Percentiles rank a stretch among this genome's conserved stretches.
Evolutionary conservation across 2,888 invertebrate species (phyloP).

Genomic region (Orgyia antiqua): DNA sequence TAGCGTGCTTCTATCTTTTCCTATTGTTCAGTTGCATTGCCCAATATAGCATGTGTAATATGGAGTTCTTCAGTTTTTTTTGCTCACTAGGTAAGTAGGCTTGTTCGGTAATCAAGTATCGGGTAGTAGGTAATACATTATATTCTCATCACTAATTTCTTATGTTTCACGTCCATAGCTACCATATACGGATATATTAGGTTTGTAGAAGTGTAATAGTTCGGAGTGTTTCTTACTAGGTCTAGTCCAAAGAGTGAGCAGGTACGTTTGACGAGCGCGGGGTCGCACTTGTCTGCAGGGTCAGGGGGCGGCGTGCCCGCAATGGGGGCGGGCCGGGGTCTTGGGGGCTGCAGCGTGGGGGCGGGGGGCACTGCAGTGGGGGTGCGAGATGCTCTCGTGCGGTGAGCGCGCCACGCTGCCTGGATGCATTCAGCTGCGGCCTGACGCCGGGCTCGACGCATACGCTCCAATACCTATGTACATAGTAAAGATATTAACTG

Average conservation of each 20-base stretch:
- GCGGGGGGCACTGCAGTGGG: conserved; percentile 10
- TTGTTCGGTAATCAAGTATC: no score
- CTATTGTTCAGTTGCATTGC: no score
- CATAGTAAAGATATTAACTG: no score
- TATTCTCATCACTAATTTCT: no score
- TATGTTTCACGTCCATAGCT: no score
- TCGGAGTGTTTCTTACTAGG: conserved; percentile 79
- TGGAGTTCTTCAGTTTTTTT: no score
- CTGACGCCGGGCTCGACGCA: conserved; percentile 86
- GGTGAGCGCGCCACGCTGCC: conserved; percentile 91
- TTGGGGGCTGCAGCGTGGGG: conserved; percentile 42
- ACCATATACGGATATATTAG: no score
- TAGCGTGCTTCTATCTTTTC: no score
- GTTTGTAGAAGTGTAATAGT: no score
- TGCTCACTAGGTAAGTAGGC: no score
- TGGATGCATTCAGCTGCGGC: conserved; percentile 91
- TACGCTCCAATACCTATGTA: conserved; percentile 87
- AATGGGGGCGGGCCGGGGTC: conserved; percentile 93
- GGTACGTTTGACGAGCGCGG: conserved; percentile 92
- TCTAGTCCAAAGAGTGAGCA: conserved; percentile 94
- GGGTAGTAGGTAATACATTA: no score
- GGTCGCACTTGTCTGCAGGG: conserved; percentile 90
- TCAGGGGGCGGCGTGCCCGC: conserved; percentile 94
- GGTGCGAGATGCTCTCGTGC: conserved; percentile 60
- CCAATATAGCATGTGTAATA: no score